A percentile compares a stretch with the other conserved stretches of the same genome.
Evolutionary conservation across 1,140 invertebrate genomes (phyloP).

Genomic region (Trypoxylus dichotomus): DNA sequence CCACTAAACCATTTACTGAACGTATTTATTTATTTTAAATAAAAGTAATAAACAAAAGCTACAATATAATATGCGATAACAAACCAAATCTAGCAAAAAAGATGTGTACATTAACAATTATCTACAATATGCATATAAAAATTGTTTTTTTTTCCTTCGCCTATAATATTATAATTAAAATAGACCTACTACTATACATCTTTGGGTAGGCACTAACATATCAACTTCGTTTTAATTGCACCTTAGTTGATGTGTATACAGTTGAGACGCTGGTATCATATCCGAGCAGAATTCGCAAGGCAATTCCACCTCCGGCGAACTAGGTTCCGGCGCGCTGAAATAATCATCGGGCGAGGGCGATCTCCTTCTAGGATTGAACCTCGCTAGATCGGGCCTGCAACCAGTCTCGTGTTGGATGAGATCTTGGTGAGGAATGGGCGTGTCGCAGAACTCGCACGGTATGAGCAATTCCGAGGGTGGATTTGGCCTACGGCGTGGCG

Average conservation of each 20-base stretch:
- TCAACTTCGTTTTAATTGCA: conserved; percentile 43
- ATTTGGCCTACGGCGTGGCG: conserved; percentile 43
- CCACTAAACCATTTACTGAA: no score
- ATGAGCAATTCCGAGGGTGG: conserved; percentile 50
- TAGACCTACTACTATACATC: no score
- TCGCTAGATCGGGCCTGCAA: conserved; percentile 46
- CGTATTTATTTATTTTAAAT: neutral
- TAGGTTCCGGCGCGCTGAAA: conserved; percentile 40
- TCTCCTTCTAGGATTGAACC: conserved; percentile 43
- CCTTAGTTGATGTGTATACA: conserved; percentile 49
- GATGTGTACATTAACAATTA: no score
- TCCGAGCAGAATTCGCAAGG: conserved; percentile 55
- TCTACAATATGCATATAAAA: no score
- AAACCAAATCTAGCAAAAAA: no score
- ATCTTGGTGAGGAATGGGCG: conserved; percentile 49
- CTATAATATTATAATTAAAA: no score
- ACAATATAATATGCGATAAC: no score
- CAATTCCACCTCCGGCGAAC: conserved; percentile 49
- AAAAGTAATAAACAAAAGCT: neutral
- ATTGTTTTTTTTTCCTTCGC: no score
- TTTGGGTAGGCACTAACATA: no score
- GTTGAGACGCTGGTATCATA: conserved; percentile 52
- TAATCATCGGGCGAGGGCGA: conserved; percentile 39
- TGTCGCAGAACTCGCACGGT: conserved; percentile 49
- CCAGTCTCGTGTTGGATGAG: conserved; percentile 49